Evolutionary conservation across 2,888 invertebrate species (phyloP), one percentile per base, ranked within the genome.

Genomic region (Tenthredo notha): DNA sequence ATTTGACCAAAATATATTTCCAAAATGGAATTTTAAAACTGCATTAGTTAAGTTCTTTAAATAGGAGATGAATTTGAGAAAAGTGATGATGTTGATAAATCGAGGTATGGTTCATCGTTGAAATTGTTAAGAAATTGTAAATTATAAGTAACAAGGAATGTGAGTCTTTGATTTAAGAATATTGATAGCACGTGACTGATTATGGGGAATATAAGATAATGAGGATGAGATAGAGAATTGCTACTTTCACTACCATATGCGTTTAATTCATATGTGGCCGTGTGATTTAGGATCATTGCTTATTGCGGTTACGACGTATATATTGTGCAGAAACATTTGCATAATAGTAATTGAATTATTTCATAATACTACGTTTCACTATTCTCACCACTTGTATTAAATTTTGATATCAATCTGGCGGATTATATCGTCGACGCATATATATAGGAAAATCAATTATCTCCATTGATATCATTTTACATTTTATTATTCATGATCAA

Each of bases 201-300:
- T 50, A 33, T 29, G 18, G 21, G 25, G 25, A 54, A 54, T 75
- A 50, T 18, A n/a, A 77, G 50, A 77, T 54, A 77, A 77, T 77
- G 18, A 50, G 29, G 29, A 77, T 77, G 54, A 50, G 54, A 29
- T 50, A 77, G 33, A 54, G 54, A 77, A 21, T 50, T 15, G 37
- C 50, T 54, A 18, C 77, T 77, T 77, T 77, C 77, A 77, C 77
- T 54, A 54, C 50, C 77, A 33, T 33, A 77, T 54, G 77, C 29
- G 77, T 50, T 29, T 77, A n/a, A 77, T 25, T 77, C 77, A 77
- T 77, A 33, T 54, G 47, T 77, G 10, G 2, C 50, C 33, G 54
- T 18, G n/a, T 77, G 77, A 77, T 77, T 77, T 77, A 77, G 54
- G 47, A 77, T 77, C 77, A 50, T 77, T 54, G 54, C 77, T 77